Evolutionary conservation across 2,797 vertebrate species (phyloP), one percentile per base, ranked within the genome.

Genomic region (Mionectes olivaceus): DNA sequence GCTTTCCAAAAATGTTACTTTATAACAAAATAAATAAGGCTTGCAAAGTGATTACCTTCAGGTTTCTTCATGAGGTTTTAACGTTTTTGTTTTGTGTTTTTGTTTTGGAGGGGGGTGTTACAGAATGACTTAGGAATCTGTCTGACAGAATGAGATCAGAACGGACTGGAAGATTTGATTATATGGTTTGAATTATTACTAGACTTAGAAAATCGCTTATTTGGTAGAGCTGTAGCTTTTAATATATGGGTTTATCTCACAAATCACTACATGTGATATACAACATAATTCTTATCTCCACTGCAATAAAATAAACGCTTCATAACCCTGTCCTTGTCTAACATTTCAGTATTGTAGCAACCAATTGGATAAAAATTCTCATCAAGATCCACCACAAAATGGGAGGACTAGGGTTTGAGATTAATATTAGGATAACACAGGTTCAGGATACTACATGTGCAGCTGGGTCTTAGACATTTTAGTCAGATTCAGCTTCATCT

Each of bases 141-240:
- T 89, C 82, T 93, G 43, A 91, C 30, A 88, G 73, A 81, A 85
- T 43, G 74, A 83, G 83, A 95, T 95, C 83, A 95, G 93, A 94
- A 69, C 69, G 43, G 82, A 80, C 74, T 60, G 63, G 39, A 95
- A 80, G 23, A 65, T 61, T 71, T 67, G 19, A 25, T 44, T 80
- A 35, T 49, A 80, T 52, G 60, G 56, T 87, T 89, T 89, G 57
- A 95, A 77, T 93, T 91, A 95, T 79, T 77, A 25, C 37, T 78
- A 63, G 16, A 60, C 19, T 64, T 89, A 49, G 28, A 74, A 92
- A 86, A 77, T 27, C 67, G 73, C 49, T 83, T 44, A 14, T 27
- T 79, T 81, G 13, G 27, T 81, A 77, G 60, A 93, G 10, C 47
- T 92, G 28, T 78, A 67, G 30, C 14, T 84, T 94, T 90, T 70